These are phyloP conservation scores for Penaeus monodon DNA, from an alignment of 2,888 invertebrate species.

Conservation along the genomic window DNA sequence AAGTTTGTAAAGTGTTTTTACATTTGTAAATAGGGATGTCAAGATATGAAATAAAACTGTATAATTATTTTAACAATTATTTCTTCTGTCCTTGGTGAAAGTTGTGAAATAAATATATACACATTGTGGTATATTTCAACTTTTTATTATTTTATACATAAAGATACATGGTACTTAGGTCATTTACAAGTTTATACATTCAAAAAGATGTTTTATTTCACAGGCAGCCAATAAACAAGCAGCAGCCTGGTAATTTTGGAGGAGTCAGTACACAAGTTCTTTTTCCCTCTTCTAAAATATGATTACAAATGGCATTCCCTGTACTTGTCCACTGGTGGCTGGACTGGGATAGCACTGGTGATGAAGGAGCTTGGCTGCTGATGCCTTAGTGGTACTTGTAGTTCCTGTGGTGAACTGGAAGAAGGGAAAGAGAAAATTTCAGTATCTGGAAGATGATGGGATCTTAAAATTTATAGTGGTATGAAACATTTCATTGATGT, in stretches of 20 bases:
- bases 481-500: no score
- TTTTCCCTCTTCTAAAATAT: not conserved
- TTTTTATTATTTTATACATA: constrained; percentile 31
- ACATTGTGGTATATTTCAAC: not conserved
- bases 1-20: constrained; percentile 65
- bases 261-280: not conserved
- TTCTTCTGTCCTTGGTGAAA: constrained; percentile 24
- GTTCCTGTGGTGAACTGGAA: constrained; percentile 50
- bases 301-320: no score
- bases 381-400: constrained; percentile 54
- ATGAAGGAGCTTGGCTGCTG: not conserved
- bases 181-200: constrained; percentile 37
- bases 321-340: no score
- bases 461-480: no score
- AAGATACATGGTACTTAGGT: constrained; percentile 16
- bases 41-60: constrained; percentile 53
- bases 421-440: not conserved
- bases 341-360: not conserved
- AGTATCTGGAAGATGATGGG: not conserved
- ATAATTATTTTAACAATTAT: constrained; percentile 49
- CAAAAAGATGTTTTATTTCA: not conserved
- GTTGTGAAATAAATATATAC: not conserved
- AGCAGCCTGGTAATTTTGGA: not conserved
- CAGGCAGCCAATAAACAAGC: not conserved
- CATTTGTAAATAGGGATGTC: constrained; percentile 65